phyloP scores from a whole-genome alignment of 2,888 invertebrate genomes.

The Athripsodes cinereus region DNA sequence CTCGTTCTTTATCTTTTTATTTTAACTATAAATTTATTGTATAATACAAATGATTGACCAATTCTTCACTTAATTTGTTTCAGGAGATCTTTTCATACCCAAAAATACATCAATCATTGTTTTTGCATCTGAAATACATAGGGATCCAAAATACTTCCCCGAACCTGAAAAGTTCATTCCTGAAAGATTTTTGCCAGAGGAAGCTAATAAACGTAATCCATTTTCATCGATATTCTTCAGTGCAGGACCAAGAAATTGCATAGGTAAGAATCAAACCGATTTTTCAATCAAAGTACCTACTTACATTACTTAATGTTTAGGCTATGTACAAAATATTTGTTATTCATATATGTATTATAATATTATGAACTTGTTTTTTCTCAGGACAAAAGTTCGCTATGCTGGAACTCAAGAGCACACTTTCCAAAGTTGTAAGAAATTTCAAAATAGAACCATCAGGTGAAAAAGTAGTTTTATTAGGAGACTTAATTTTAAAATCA shows the following conservation, averaged over 20 bases:
- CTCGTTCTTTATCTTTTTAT: too few relatives aligned
- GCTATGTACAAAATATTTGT: too few relatives aligned
- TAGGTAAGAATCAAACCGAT: slow-evolving; percentile 12
- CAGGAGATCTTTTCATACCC: slow-evolving; percentile 19
- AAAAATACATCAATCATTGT: slow-evolving; percentile 8
- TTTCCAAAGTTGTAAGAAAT: slow-evolving; percentile 25
- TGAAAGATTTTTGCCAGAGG: slow-evolving; percentile 23
- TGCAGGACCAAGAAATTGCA: slow-evolving; percentile 25
- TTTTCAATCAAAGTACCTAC: too few relatives aligned
- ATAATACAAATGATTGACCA: too few relatives aligned
- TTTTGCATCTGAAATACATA: slow-evolving; percentile 17
- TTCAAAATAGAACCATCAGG: slow-evolving; percentile 19
- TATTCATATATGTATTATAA: too few relatives aligned
- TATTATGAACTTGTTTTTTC: too few relatives aligned
- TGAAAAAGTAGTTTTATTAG: slow-evolving; percentile 14
- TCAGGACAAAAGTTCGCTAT: slow-evolving; percentile 29
- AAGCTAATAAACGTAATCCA: slow-evolving; percentile 17
- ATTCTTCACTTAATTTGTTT: too few relatives aligned
- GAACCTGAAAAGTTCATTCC: slow-evolving; percentile 24
- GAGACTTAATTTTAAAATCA: slow-evolving; percentile 12
- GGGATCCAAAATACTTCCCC: slow-evolving; percentile 20
- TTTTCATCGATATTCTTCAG: slow-evolving; percentile 21
- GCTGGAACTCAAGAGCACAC: slow-evolving; percentile 26
- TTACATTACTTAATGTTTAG: too few relatives aligned
- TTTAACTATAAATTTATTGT: too few relatives aligned